Conservation (phyloP, 2,113 vertebrate genomes). For the Entomyzon cyanotis region DNA sequence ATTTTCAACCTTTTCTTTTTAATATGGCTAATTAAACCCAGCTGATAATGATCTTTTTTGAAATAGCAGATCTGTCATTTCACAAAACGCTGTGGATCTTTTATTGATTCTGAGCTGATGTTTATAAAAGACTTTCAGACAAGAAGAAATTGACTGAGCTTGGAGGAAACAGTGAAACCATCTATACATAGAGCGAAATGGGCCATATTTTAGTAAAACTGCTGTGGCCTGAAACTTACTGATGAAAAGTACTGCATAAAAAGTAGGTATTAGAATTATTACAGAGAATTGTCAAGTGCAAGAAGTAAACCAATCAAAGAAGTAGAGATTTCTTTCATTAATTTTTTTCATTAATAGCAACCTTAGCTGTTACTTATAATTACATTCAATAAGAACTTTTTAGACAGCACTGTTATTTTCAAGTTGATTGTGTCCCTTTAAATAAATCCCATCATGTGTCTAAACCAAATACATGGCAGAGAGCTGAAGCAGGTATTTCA, state of each 20-base stretch:
- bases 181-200: not conserved
- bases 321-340: not conserved
- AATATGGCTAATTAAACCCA: slow-evolving; percentile 25
- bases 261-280: not conserved
- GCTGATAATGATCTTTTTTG: not conserved
- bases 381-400: not conserved
- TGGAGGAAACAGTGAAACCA: not conserved
- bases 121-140: not conserved
- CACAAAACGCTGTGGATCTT: not conserved
- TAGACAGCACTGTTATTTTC: not conserved
- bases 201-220: not conserved
- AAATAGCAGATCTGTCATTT: not conserved
- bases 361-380: not conserved
- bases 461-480: not conserved
- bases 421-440: not conserved
- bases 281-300: not conserved
- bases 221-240: not conserved
- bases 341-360: not conserved
- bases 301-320: not conserved
- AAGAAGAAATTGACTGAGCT: not conserved
- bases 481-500: not conserved
- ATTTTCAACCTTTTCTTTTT: slow-evolving; percentile 32
- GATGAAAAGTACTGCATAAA: not conserved
- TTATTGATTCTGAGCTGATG: not conserved
- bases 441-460: not conserved